phyloP scores from a whole-genome alignment of 2,797 vertebrate species.

The Myotis daubentonii region DNA sequence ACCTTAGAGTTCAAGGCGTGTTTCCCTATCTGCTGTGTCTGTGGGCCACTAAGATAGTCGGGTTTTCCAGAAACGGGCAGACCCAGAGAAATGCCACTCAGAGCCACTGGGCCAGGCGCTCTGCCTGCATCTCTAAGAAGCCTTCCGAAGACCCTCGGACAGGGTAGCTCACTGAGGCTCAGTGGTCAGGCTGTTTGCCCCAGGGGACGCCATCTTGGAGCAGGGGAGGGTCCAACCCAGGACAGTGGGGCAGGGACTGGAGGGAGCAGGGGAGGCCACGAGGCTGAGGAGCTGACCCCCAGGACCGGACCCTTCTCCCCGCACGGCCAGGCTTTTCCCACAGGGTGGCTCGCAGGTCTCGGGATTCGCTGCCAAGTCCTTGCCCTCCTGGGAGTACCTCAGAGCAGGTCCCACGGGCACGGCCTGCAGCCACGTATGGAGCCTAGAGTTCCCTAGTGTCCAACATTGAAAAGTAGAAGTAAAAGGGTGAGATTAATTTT shows the following conservation, averaged over 20 bases:
- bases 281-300: not conserved
- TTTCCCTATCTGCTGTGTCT: not conserved
- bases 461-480: slow-evolving; percentile 10
- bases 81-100: not conserved
- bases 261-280: not conserved
- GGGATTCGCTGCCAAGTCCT: not conserved
- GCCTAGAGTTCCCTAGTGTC: not conserved
- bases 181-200: not conserved
- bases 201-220: not conserved
- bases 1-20: not conserved
- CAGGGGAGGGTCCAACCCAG: not conserved
- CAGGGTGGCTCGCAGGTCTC: not conserved
- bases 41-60: not conserved
- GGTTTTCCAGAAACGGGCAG: not conserved
- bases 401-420: not conserved
- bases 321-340: not conserved
- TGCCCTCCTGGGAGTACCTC: not conserved
- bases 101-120: not conserved
- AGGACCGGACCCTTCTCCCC: too few relatives aligned
- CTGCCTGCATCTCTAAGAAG: not conserved
- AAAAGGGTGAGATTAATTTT: not conserved
- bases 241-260: accelerated
- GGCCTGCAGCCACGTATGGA: not conserved
- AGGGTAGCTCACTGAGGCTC: not conserved
- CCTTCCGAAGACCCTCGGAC: not conserved